Evolutionary conservation across 2,113 vertebrate genomes (phyloP).

Genomic region (Cyanoramphus novaezelandiae): DNA sequence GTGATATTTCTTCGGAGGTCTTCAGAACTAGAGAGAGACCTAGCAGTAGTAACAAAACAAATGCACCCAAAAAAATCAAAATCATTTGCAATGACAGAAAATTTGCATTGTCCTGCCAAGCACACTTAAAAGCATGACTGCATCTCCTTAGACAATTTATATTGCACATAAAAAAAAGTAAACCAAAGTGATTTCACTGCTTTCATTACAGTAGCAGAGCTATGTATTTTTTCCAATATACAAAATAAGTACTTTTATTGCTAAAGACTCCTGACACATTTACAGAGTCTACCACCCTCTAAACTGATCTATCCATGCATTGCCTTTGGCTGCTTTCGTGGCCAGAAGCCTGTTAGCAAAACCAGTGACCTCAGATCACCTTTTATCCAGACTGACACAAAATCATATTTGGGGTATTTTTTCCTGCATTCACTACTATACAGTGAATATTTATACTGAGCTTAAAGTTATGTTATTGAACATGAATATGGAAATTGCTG

Average conservation of each 20-base stretch:
- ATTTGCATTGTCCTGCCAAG: not conserved
- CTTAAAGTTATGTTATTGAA: not conserved
- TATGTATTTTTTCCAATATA: not conserved
- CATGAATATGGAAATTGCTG: not conserved
- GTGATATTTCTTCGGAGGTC: not conserved
- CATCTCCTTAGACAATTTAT: not conserved
- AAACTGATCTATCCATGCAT: not conserved
- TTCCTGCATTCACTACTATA: not conserved
- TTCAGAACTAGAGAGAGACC: not conserved
- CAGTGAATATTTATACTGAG: not conserved
- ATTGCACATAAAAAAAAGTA: not conserved
- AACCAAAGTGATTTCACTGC: not conserved
- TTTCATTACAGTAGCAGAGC: not conserved
- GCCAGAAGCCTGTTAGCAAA: not conserved
- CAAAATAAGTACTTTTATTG: not conserved
- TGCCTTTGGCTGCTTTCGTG: not conserved
- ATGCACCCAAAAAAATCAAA: not conserved
- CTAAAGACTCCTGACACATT: not conserved
- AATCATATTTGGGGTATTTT: not conserved
- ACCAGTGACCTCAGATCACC: not conserved
- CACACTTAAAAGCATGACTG: not conserved
- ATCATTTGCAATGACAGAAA: not conserved
- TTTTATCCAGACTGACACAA: not conserved
- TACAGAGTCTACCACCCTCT: not conserved
- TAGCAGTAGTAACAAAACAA: not conserved